Percentiles rank a stretch among this genome's conserved stretches.
Evolutionary conservation across 1,140 invertebrate genomes (phyloP).

Genomic region (Drosophila pruinosa): DNA sequence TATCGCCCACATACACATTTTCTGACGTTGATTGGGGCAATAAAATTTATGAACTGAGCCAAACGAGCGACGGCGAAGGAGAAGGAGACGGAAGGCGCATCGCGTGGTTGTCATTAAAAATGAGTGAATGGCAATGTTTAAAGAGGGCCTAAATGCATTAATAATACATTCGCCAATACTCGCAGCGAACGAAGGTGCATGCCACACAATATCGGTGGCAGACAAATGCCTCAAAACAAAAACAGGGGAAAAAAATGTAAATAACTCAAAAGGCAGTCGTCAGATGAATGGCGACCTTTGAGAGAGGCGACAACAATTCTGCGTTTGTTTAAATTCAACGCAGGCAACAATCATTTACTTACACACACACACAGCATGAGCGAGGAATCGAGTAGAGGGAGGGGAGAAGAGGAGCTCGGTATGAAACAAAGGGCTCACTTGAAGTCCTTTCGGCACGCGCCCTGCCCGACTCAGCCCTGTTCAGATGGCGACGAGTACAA

Average conservation of each 20-base stretch:
- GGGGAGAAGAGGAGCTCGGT: background rate
- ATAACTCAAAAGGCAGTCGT: slow-evolving; percentile 50
- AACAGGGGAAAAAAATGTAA: slow-evolving; percentile 44
- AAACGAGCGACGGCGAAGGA: background rate
- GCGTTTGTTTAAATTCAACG: slow-evolving; percentile 77
- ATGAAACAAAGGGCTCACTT: slow-evolving; percentile 29
- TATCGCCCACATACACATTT: slow-evolving; percentile 10
- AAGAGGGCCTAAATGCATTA: slow-evolving; percentile 56
- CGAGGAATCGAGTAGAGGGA: background rate
- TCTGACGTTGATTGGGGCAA: slow-evolving; percentile 42
- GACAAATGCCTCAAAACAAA: slow-evolving; percentile 35
- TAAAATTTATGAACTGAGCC: slow-evolving; percentile 56
- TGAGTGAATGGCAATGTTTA: slow-evolving; percentile 37
- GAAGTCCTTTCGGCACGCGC: slow-evolving; percentile 16
- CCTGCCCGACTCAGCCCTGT: background rate
- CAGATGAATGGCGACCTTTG: slow-evolving; percentile 50
- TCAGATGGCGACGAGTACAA: slow-evolving; percentile 22
- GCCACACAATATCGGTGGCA: slow-evolving; percentile 19
- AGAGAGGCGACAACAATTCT: slow-evolving; percentile 47
- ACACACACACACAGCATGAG: slow-evolving; percentile 24
- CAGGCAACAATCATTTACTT: slow-evolving; percentile 69
- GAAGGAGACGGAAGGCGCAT: background rate
- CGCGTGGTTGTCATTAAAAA: slow-evolving; percentile 54
- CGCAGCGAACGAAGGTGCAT: slow-evolving; percentile 30
- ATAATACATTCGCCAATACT: slow-evolving; percentile 60